phyloP scores from a whole-genome alignment of 2,113 vertebrate species.

The Misgurnus anguillicaudatus region DNA sequence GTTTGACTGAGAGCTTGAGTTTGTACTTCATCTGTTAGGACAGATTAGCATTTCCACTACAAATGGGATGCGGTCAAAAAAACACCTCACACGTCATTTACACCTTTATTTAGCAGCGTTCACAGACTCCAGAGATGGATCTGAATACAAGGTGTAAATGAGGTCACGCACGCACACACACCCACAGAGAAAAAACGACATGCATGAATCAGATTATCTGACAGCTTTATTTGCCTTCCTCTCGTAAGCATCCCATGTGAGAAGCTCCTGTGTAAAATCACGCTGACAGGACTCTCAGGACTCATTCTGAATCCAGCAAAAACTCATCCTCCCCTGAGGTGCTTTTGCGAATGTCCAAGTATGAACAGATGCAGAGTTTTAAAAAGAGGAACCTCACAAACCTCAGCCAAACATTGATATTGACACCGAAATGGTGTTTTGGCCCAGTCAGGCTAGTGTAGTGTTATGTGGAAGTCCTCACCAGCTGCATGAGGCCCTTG shows the following conservation, averaged over 20 bases:
- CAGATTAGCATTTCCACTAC: too few relatives aligned
- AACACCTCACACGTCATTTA: too few relatives aligned
- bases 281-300: background rate
- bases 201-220: slow-evolving; percentile 8
- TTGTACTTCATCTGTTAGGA: too few relatives aligned
- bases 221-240: slow-evolving; percentile 6
- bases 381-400: background rate
- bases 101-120: too few relatives aligned
- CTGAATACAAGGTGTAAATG: background rate
- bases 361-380: too few relatives aligned
- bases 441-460: slow-evolving; percentile 33
- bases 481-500: slow-evolving; percentile 96
- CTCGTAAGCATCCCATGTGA: background rate
- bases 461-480: slow-evolving; percentile 71
- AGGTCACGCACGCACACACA: background rate
- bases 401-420: background rate
- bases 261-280: background rate
- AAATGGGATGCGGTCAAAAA: too few relatives aligned
- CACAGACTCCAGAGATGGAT: background rate
- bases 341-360: too few relatives aligned
- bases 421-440: background rate
- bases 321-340: too few relatives aligned
- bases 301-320: too few relatives aligned
- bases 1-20: too few relatives aligned
- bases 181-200: background rate